These are phyloP conservation scores for Tyto alba DNA, from an alignment of 2,113 vertebrate species.

Conservation along the genomic window DNA sequence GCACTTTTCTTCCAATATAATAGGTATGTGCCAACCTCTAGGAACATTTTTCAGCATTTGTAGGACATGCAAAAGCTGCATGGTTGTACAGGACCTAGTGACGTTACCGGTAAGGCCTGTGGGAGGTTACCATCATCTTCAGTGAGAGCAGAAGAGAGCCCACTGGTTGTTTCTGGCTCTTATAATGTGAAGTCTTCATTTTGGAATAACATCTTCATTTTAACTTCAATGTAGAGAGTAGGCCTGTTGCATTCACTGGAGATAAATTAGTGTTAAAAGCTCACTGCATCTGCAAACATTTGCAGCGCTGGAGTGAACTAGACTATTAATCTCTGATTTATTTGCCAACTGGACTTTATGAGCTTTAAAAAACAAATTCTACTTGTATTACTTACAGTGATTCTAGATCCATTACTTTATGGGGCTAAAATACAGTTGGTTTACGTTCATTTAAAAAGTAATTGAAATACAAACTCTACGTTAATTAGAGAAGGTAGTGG, in stretches of 20 bases:
- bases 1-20: not conserved
- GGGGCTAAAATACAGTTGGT: not conserved
- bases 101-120: not conserved
- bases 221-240: not conserved
- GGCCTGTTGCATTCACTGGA: not conserved
- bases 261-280: not conserved
- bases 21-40: not conserved
- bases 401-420: not conserved
- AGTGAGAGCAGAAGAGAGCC: not conserved
- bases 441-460: not conserved
- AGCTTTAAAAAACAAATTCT: not conserved
- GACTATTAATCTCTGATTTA: not conserved
- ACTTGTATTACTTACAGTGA: not conserved
- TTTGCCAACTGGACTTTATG: not conserved
- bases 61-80: rapidly evolving
- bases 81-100: not conserved
- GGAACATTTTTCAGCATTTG: rapidly evolving
- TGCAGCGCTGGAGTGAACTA: not conserved
- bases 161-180: not conserved
- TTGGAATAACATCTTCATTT: not conserved
- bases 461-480: not conserved
- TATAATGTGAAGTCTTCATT: not conserved
- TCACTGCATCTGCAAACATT: not conserved
- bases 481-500: not conserved
- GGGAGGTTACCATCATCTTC: rapidly evolving